Conservation (phyloP, 2,888 invertebrate species). For the Ichneumoninae sp. region DNA sequence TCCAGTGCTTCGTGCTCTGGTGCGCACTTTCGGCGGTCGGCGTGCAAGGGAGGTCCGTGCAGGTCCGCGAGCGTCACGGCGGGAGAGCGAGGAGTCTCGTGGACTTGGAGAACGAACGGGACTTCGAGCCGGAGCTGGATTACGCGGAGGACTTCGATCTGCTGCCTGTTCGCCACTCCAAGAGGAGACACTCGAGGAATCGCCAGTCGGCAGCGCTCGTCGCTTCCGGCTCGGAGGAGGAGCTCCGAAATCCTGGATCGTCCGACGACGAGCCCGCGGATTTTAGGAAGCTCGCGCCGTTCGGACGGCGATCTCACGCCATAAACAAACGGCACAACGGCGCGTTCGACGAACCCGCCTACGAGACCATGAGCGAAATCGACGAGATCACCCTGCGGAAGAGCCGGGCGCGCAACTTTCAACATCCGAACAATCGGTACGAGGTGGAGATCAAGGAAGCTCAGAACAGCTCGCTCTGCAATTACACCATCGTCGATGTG, state of each 20-base stretch:
- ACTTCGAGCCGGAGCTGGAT: conserved; percentile 16
- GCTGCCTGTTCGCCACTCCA: neutral
- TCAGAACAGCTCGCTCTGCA: conserved; percentile 73
- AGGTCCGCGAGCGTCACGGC: conserved; percentile 25
- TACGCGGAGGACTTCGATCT: conserved; percentile 4
- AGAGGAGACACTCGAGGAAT: neutral
- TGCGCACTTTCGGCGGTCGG: conserved; percentile 15
- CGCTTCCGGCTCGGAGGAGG: neutral
- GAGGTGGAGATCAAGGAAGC: conserved; percentile 71
- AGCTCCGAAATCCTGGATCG: neutral
- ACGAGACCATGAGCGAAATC: conserved; percentile 38
- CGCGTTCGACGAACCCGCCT: neutral
- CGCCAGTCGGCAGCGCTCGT: neutral
- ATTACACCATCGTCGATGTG: conserved; percentile 71
- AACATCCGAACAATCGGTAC: conserved; percentile 36
- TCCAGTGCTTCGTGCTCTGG: conserved; percentile 39
- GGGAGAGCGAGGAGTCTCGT: neutral
- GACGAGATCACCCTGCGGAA: neutral
- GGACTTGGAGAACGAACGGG: conserved; percentile 10
- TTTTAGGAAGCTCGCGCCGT: neutral
- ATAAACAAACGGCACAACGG: conserved; percentile 56
- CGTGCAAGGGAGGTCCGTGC: conserved; percentile 38
- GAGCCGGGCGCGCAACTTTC: conserved; percentile 2
- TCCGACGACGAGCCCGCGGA: neutral
- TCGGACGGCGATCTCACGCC: conserved; percentile 9